A percentile compares a stretch with the other conserved stretches of the same genome.
phyloP scores from a whole-genome alignment of 2,888 invertebrate species.

The Sarcophaga caerulescens region DNA sequence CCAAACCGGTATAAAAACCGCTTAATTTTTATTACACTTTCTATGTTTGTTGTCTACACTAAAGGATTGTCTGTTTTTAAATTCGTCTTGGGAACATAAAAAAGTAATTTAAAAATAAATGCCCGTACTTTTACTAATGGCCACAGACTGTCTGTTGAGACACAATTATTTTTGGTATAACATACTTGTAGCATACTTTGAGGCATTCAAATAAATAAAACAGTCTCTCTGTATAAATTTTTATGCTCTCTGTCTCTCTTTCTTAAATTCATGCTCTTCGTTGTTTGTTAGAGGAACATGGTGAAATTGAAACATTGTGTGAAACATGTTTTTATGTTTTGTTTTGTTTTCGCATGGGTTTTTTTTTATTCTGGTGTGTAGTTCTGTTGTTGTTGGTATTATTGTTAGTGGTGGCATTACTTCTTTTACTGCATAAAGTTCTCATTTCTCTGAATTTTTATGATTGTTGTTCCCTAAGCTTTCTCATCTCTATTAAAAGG shows the following conservation, averaged over 20 bases:
- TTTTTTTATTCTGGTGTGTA: background rate
- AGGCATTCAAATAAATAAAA: conserved; percentile 31
- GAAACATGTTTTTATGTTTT: background rate
- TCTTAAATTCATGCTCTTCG: background rate
- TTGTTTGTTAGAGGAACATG: conserved; percentile 1
- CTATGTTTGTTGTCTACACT: too few relatives aligned
- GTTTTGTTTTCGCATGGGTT: conserved; percentile 17
- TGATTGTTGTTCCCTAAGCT: conserved; percentile 36
- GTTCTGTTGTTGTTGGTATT: background rate
- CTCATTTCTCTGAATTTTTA: conserved; percentile 18
- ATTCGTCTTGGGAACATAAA: too few relatives aligned
- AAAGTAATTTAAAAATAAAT: too few relatives aligned
- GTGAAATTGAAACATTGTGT: conserved; percentile 46
- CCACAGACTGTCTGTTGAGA: too few relatives aligned
- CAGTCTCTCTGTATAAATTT: background rate
- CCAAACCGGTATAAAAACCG: too few relatives aligned
- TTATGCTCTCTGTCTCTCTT: background rate
- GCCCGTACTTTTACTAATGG: too few relatives aligned
- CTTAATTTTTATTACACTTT: too few relatives aligned
- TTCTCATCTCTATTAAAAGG: conserved; percentile 51
- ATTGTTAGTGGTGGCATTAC: background rate
- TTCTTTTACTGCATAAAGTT: background rate
- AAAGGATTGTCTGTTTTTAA: too few relatives aligned
- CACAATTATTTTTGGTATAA: conserved; percentile 11
- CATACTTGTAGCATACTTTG: conserved; percentile 63